Evolutionary conservation across 2,888 invertebrate genomes (phyloP).

Genomic region (Acanthosepion pharaonis): DNA sequence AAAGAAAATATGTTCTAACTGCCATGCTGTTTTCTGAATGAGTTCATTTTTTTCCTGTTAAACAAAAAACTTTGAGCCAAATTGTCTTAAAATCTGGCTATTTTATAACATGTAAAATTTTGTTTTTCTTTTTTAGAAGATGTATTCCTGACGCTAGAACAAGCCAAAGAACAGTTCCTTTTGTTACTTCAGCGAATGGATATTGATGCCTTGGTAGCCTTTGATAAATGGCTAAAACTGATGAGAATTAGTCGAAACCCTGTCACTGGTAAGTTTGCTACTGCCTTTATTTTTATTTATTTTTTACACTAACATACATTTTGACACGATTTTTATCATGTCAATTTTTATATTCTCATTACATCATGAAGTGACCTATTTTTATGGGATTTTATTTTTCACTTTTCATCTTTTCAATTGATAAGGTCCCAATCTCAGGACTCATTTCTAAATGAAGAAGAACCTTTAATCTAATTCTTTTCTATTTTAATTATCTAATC

Average conservation of each 20-base stretch:
- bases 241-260: constrained; percentile 54
- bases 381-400: no score
- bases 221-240: constrained; percentile 56
- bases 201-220: constrained; percentile 51
- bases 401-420: no score
- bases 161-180: constrained; percentile 55
- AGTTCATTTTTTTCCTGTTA: no score
- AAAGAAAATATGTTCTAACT: no score
- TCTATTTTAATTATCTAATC: no score
- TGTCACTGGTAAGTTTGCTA: constrained; percentile 51
- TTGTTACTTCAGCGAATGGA: constrained; percentile 54
- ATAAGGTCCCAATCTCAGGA: no score
- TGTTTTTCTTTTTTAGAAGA: background rate
- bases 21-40: no score
- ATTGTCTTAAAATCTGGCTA: no score
- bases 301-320: background rate
- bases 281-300: background rate
- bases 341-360: background rate
- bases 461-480: no score
- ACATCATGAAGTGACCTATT: background rate
- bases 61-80: no score
- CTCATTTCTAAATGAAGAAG: no score
- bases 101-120: background rate
- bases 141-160: constrained; percentile 50
- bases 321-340: background rate